Base-by-base conservation (phyloP, 2,113 vertebrate species). In the Isurus oxyrinchus region DNA sequence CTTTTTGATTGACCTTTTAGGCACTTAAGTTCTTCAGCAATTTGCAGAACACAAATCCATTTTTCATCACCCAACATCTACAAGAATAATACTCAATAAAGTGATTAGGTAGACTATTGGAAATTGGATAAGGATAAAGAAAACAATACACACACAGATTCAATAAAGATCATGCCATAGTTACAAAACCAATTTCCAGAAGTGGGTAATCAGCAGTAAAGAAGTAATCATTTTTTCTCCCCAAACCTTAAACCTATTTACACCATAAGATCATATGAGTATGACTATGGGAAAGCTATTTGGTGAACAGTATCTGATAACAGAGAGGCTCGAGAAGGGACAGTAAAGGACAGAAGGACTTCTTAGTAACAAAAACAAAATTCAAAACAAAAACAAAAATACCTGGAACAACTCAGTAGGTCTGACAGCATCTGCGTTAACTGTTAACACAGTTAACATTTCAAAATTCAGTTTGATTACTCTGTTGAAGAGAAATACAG, bases 31-130 rank as follows among this genome's bases (percentile, higher is more conserved):
- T 95, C 94, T 69, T 55, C 66, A 95, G 94, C 94, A 95, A 95
- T 95, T 95, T 95, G 94, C 94, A 95, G 94, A 95, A 95, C 94
- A 95, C 67, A 95, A 95, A 95, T 72, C 94, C 49, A 76, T 95
- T 95, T 95, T 95, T 95, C 94, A 95, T 95, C 94, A 95, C 94
- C 40, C 31, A 55, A 55, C 66, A 72, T 69, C 94, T 95, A 95
- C 49, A 95, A 49, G 94, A 95, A 95, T 95, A 76, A 72, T 95
- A 55, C 94, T 95, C 94, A 95, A 95, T 95, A 69, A 95, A 95
- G 55, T 69, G 94, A 95, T 95, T 95, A 95, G 63, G 21, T 72
- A 49, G 94, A 95, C 94, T 55, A 72, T 76, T 95, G 94, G 67
- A 95, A 95, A 72, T 95, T 72, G 94, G 67, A 55, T 95, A 95